phyloP scores from a whole-genome alignment of 2,797 vertebrate genomes.

The Danio tinwini region DNA sequence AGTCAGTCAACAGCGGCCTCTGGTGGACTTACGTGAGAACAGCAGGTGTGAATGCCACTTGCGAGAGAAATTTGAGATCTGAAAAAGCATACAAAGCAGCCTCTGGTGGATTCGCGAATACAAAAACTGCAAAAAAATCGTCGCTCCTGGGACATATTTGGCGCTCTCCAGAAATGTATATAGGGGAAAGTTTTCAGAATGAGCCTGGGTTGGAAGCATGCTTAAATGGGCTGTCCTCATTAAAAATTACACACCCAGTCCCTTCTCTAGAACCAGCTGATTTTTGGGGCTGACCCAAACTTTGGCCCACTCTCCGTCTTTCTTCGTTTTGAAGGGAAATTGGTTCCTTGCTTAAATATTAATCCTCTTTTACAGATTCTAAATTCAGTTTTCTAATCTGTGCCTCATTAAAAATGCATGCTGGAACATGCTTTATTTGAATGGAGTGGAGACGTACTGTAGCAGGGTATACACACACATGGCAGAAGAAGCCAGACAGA shows the following conservation, averaged over 20 bases:
- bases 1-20: too few species aligned
- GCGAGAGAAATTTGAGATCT: too few species aligned
- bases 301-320: slow-evolving; percentile 59
- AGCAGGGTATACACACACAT: slow-evolving; percentile 38
- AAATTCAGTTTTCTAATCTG: slow-evolving; percentile 71
- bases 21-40: too few species aligned
- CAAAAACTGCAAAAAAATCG: too few species aligned
- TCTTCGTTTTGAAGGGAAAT: slow-evolving; percentile 66
- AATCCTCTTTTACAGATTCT: slow-evolving; percentile 68
- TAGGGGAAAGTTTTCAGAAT: too few species aligned
- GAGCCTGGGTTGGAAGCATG: too few species aligned
- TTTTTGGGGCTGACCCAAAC: slow-evolving; percentile 38
- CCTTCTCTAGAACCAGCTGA: slow-evolving; percentile 26
- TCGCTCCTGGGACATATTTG: too few species aligned
- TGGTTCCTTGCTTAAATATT: slow-evolving; percentile 68
- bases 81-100: too few species aligned
- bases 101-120: too few species aligned
- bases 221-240: slow-evolving; percentile 61
- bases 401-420: slow-evolving; percentile 69
- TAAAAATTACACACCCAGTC: slow-evolving; percentile 61
- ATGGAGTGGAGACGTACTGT: slow-evolving; percentile 47
- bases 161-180: too few species aligned
- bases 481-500: slow-evolving; percentile 43
- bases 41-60: too few species aligned
- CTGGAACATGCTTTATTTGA: slow-evolving; percentile 65